These are phyloP conservation scores for Achroia grisella DNA, from an alignment of 1,140 invertebrate genomes.

Conservation along the genomic window DNA sequence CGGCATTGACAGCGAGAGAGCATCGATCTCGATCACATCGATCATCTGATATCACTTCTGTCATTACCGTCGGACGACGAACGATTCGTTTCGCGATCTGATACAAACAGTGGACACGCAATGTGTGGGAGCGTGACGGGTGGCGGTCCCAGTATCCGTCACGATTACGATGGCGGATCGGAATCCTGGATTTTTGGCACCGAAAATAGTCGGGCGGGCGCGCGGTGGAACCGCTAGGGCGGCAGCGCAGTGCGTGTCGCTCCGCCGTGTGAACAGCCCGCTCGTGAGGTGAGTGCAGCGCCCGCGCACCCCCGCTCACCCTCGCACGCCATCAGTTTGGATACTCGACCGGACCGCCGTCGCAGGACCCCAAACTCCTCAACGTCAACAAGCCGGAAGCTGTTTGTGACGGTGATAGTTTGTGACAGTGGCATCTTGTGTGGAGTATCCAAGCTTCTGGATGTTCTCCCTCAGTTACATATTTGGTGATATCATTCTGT, in stretches of 20 bases:
- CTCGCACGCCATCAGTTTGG: slow-evolving; percentile 22
- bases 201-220: slow-evolving; percentile 68
- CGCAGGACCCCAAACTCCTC: slow-evolving; percentile 9
- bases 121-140: slow-evolving; percentile 44
- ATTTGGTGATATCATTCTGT: slow-evolving; percentile 19
- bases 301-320: slow-evolving; percentile 15
- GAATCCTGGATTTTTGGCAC: slow-evolving; percentile 69
- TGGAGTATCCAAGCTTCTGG: slow-evolving; percentile 49
- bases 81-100: background rate
- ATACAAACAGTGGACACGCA: slow-evolving; percentile 15
- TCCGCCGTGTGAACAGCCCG: slow-evolving; percentile 69
- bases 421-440: slow-evolving; percentile 16
- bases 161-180: slow-evolving; percentile 44
- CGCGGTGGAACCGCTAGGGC: slow-evolving; percentile 42
- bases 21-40: slow-evolving; percentile 26
- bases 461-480: slow-evolving; percentile 11
- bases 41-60: background rate
- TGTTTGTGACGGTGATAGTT: slow-evolving; percentile 17
- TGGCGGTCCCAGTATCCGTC: slow-evolving; percentile 20
- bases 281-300: slow-evolving; percentile 59
- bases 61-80: background rate
- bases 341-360: slow-evolving; percentile 32
- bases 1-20: slow-evolving; percentile 25
- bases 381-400: background rate
- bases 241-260: slow-evolving; percentile 67